Evolutionary conservation across 2,888 invertebrate genomes (phyloP).

Genomic region (Pterostichus niger): DNA sequence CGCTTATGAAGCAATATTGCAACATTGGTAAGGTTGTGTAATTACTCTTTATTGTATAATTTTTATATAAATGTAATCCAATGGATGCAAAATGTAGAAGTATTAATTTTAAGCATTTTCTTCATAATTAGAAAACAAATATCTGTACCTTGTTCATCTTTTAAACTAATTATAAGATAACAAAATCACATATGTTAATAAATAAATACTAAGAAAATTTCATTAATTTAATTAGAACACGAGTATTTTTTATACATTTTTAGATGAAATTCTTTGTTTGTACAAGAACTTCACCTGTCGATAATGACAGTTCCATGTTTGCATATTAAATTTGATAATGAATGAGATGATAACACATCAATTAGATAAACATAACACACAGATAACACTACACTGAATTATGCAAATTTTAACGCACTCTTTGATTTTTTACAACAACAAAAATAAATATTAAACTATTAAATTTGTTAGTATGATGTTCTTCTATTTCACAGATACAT

Average conservation of each 20-base stretch:
- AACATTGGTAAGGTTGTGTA: too few relatives aligned
- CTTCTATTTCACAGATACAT: background rate
- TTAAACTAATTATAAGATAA: too few relatives aligned
- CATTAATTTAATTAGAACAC: slow-evolving; percentile 1
- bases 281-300: slow-evolving; percentile 33
- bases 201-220: background rate
- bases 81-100: too few relatives aligned
- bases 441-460: background rate
- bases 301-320: slow-evolving; percentile 63
- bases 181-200: too few relatives aligned
- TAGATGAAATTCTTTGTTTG: slow-evolving; percentile 40
- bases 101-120: too few relatives aligned
- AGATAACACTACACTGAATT: slow-evolving; percentile 9
- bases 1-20: too few relatives aligned
- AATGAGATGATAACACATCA: slow-evolving; percentile 57
- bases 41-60: too few relatives aligned
- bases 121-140: too few relatives aligned
- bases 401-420: background rate
- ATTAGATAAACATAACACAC: slow-evolving; percentile 56
- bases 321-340: slow-evolving; percentile 63
- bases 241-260: slow-evolving; percentile 3
- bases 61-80: too few relatives aligned
- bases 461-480: background rate
- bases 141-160: too few relatives aligned
- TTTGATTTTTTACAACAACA: background rate